Evolutionary conservation across 2,113 vertebrate genomes (phyloP), one percentile per base, ranked within the genome.

Genomic region (Platanista minor): DNA sequence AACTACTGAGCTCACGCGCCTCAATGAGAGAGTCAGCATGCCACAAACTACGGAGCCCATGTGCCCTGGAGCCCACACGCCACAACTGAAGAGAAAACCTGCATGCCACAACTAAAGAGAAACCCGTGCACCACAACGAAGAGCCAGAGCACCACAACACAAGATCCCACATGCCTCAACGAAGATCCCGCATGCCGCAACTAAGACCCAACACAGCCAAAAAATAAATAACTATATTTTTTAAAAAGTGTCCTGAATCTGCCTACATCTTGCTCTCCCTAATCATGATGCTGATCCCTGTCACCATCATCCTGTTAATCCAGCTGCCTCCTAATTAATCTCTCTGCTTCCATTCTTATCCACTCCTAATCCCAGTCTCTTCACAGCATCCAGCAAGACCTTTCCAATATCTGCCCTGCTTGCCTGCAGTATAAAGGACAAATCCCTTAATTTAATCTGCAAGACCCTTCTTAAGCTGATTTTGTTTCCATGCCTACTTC

Each of bases 401-500:
- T 43, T 77, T 49, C 39, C 21, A 49, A 0, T 57, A 39, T 25
- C 41, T 77, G 29, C 29, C 36, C 8, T 1, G 33, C 25, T 83
- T 67, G 57, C 29, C 54, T 87, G 2, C 8, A 23, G 33, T 52
- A 66, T 67, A 71, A 92, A 78, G 57, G 39, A 78, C 25, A 89
- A 46, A 78, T 52, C 49, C 52, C 25, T 15, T 78, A 85, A 78
- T 90, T 91, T 78, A 67, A 36, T 80, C 29, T 80, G 14, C 36
- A 84, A 69, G 17, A 20, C 33, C 23, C n/a, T 91, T 77, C 23
- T 91, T 74, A 64, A 91, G 10, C 17, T 36, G 74, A 13, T 61
- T 52, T 88, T 89, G n/a, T 92, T 89, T 87, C 61, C 29, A 49
- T 77, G 4, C 33, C 36, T 39, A 6, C 23, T 95, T 94, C 88